These are phyloP conservation scores for Dioctria linearis DNA, from an alignment of 2,888 invertebrate genomes.

Conservation along the genomic window DNA sequence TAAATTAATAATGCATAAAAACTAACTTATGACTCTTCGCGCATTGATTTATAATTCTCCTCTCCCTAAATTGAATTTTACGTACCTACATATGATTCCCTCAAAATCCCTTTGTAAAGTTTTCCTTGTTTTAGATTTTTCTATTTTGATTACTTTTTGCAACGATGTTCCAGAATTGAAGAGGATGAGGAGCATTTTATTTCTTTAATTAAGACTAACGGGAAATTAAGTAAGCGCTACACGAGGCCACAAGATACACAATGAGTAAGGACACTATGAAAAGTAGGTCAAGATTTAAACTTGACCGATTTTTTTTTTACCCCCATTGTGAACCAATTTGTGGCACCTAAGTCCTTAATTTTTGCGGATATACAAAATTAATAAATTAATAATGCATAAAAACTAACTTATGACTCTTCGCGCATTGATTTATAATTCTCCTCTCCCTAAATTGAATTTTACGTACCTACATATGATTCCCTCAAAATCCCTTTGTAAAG, in stretches of 20 bases:
- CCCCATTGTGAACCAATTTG: not conserved
- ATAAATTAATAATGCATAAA: no score
- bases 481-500: not conserved
- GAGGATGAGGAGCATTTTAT: not conserved
- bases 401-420: no score
- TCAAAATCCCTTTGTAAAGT: not conserved
- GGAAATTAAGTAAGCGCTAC: no score
- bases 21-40: no score
- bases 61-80: not conserved
- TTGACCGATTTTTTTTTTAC: conserved; percentile 47
- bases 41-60: not conserved
- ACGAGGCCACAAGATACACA: not conserved
- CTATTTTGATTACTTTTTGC: conserved; percentile 14
- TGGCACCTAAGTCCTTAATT: not conserved
- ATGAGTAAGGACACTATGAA: not conserved
- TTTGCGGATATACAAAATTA: no score
- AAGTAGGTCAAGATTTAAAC: conserved; percentile 55
- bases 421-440: not conserved
- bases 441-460: not conserved
- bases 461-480: not conserved
- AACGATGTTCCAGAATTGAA: not conserved
- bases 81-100: not conserved
- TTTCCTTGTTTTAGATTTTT: conserved; percentile 35
- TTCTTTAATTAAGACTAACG: conserved; percentile 2
- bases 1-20: no score